Base-by-base conservation (phyloP, 1,140 invertebrate species). In the Wasmannia auropunctata region DNA sequence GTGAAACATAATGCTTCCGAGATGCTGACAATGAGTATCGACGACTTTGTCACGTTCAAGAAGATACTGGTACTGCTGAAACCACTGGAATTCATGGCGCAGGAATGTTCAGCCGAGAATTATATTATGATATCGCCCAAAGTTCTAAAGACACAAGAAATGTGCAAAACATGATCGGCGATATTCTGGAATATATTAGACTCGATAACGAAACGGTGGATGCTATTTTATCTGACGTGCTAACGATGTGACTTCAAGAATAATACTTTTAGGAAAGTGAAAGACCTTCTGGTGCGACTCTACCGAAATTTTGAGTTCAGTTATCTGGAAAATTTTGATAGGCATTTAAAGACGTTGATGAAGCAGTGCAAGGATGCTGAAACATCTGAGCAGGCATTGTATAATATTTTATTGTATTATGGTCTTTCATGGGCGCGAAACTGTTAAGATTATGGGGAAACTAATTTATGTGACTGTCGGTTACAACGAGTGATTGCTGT, bases 261-360 rank as follows among this genome's bases (percentile, higher is more conserved):
- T 22, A 65, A 92, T 14, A 86, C 91, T 28, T 79, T 92, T 2
- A 51, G 65, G 6, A 67, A n/a, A n/a, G n/a, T 87, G 0, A 91
- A 91, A 60, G 28, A 90, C 0, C 95, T 93, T 67, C 76, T 95
- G 10, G 80, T 87, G 91, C 14, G 88, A 84, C 16, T 96, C 93
- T 91, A 92, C 96, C 16, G 95, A 93, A 91, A 94, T 91, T 86
- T 97, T 2, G 97, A 97, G 92, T 94, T 90, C 67, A 96, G 96
- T 69, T 97, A 97, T 93, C 96, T 97, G 0, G 93, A 95, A 19
- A 95, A 95, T 34, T 98, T 97, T 90, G 97, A 98, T 88, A 93
- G 95, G 0, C 95, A 92, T 86, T 87, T 95, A 4, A 93, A 94
- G 60, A 91, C 89, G 6, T 28, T 94, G 0, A 94, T 94, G 90